Evolutionary conservation across 2,113 vertebrate species (phyloP), one percentile per base, ranked within the genome.

Genomic region (Pseudopipra pipra): DNA sequence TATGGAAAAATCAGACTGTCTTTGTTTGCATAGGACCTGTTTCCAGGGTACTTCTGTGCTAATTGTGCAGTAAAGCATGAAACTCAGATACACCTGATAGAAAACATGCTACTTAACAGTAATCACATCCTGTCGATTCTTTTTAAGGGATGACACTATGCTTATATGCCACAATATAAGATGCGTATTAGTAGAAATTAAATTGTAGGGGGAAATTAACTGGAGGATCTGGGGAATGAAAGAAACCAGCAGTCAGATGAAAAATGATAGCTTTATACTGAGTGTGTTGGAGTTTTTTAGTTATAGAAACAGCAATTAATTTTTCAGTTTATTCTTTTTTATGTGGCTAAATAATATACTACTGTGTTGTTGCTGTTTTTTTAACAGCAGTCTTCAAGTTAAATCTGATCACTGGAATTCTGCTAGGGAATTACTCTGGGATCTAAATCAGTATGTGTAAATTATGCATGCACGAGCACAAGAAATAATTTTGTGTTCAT

Each of bases 401-500:
- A 59, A 61, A 90, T 81, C 73, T 78, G 65, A 75, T 90, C 65
- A 8, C 63, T 74, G 73, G 83, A 67, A 52, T 90, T 78, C 68
- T 93, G 52, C 44, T 87, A 41, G 56, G 65, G 68, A 95, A 71
- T 95, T 74, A 85, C 80, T 93, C 77, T 37, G 71, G 74, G 92
- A 73, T 90, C 82, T 80, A 89, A 93, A 94, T 90, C 71, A 55
- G 39, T 44, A 46, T 2, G 1, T 85, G 87, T 78, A 67, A 91
- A 94, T 94, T 94, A 93, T 91, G 90, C 74, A 91, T 93, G 85
- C 92, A 85, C 43, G 77, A 89, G 70, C 35, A 41, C 47, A 75
- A 92, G 44, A 84, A 93, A 72, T 90, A 85, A 87, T 95, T 92
- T 71, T 88, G 79, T 95, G 86, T 95, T 93, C 47, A 2, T 90